Base-by-base conservation (phyloP, 2,113 vertebrate genomes). In the Lates calcarifer region DNA sequence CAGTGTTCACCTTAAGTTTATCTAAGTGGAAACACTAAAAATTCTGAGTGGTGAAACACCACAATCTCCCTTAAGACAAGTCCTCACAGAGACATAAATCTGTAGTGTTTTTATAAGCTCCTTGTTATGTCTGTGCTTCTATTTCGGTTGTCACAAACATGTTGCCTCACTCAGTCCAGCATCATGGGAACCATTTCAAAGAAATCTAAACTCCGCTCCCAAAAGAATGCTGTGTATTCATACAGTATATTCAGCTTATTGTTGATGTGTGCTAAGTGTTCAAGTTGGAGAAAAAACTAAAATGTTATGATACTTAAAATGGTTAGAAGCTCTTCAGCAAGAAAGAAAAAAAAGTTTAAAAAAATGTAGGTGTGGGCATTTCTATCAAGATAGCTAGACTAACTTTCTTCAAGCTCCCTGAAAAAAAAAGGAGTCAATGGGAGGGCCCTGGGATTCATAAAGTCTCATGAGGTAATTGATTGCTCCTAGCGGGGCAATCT, bases 81-180 rank as follows among this genome's bases (percentile, higher is more conserved):
- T 74, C 78, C 83, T 90, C 83, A 82, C 76, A 89, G 74, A 83
- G 62, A 81, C 91, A 92, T 94, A 91, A 91, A 93, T 92, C 87
- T 64, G 76, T 58, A 31, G n/a, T 93, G 91, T 92, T 91, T 92
- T 92, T 81, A 53, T 79, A 90, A 91, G 87, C 76, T 85, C 84
- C 84, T 87, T 91, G 89, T 91, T 93, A 90, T 85, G 84, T 79
- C 86, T 90, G 80, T 84, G 67, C 73, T 84, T 91, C 90, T 91
- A 93, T 94, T 94, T 92, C 26, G 31, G 92, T 85, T 84, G 89
- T 87, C 75, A 87, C 91, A 93, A 93, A 93, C 79, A 92, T 85
- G 86, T 80, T 84, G 82, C 83, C 79, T 77, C 64, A 71, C 77
- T 84, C 66, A 31, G 68, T 78, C 49, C 62, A 49, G 69, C 76